Conservation (phyloP, 2,113 vertebrate species). For the Melanostigma gelatinosum region DNA sequence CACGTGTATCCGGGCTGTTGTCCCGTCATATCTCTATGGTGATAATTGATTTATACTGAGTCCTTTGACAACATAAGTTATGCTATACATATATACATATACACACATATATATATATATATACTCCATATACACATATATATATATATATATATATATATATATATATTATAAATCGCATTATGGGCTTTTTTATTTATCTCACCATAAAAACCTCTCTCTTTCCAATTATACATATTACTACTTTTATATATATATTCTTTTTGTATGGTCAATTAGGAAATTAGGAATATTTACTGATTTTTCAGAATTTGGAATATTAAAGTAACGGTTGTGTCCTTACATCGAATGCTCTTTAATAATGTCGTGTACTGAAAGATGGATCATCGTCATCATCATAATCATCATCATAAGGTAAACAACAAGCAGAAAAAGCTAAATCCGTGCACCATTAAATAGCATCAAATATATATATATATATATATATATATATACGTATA, state of each 20-base stretch:
- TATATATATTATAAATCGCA: no score
- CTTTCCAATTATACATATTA: slow-evolving; percentile 37
- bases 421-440: neutral
- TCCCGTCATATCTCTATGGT: neutral
- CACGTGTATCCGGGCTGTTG: no score
- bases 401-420: neutral
- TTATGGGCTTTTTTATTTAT: slow-evolving; percentile 31
- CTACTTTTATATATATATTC: neutral
- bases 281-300: neutral
- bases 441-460: neutral
- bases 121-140: no score
- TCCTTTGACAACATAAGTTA: neutral
- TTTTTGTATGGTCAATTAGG: neutral
- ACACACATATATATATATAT: no score
- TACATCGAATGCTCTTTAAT: neutral
- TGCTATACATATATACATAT: neutral
- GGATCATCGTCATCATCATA: neutral
- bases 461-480: neutral
- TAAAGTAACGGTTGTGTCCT: neutral
- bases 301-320: neutral
- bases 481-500: neutral
- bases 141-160: no score
- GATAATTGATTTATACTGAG: neutral
- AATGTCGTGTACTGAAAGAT: neutral
- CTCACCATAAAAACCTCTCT: slow-evolving; percentile 62